phyloP scores from a whole-genome alignment of 2,888 invertebrate species.

The Acleris emargana region DNA sequence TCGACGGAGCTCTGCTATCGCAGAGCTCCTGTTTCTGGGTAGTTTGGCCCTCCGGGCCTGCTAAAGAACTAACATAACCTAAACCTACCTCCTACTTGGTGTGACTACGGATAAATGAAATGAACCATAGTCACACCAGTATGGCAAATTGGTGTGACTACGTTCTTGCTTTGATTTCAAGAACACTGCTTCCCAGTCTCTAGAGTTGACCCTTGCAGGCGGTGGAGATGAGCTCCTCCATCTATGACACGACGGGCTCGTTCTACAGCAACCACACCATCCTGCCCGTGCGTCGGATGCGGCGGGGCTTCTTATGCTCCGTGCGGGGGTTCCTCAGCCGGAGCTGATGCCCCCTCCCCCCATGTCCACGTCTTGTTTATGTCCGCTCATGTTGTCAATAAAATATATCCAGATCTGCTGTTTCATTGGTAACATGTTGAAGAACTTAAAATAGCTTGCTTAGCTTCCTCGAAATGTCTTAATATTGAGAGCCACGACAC shows the following conservation, averaged over 20 bases:
- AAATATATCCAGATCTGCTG: background rate
- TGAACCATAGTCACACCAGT: too few relatives aligned
- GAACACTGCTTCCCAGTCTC: background rate
- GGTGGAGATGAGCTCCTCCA: conserved; percentile 66
- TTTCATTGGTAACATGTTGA: background rate
- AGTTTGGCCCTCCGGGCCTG: too few relatives aligned
- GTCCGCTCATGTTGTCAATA: conserved; percentile 1
- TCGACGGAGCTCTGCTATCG: too few relatives aligned
- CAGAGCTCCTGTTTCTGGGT: too few relatives aligned
- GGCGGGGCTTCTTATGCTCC: conserved; percentile 67
- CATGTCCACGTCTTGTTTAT: background rate
- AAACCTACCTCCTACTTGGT: too few relatives aligned
- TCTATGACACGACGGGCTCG: conserved; percentile 72
- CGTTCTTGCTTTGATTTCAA: too few relatives aligned
- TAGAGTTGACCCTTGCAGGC: conserved; percentile 53
- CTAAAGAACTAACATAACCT: too few relatives aligned
- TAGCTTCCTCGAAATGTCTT: too few relatives aligned
- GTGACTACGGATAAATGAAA: too few relatives aligned
- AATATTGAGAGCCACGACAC: too few relatives aligned
- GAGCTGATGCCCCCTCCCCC: conserved; percentile 51
- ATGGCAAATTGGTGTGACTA: too few relatives aligned
- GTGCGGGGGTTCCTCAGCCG: conserved; percentile 63
- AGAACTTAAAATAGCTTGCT: too few relatives aligned
- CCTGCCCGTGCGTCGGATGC: conserved; percentile 58
- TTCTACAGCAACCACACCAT: conserved; percentile 71